phyloP scores from a whole-genome alignment of 1,140 invertebrate genomes.

The Gryon sp. region DNA sequence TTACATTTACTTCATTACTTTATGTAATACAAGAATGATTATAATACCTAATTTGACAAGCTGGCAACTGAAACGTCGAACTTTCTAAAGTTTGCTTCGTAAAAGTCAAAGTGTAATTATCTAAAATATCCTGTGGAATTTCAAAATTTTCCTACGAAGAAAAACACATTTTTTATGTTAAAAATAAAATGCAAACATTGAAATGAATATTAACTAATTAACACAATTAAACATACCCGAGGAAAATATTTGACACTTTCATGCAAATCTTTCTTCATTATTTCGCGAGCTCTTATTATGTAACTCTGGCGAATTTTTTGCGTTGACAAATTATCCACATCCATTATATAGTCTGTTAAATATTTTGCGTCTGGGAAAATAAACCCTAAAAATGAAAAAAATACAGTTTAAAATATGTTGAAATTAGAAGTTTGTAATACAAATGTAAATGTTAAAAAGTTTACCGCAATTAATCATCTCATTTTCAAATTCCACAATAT shows the following conservation, averaged over 20 bases:
- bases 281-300: constrained; percentile 83
- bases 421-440: background rate
- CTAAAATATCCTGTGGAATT: constrained; percentile 66
- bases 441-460: background rate
- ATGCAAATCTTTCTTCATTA: constrained; percentile 91
- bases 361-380: constrained; percentile 76
- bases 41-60: constrained; percentile 86
- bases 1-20: background rate
- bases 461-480: constrained; percentile 81
- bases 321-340: constrained; percentile 89
- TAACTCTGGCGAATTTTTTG: constrained; percentile 88
- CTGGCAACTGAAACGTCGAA: constrained; percentile 79
- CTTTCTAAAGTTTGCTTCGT: constrained; percentile 67
- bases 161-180: too few relatives aligned
- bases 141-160: constrained; percentile 67
- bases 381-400: constrained; percentile 74
- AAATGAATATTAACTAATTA: constrained; percentile 13
- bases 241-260: constrained; percentile 83
- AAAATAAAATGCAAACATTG: too few relatives aligned
- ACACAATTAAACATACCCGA: constrained; percentile 54
- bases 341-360: constrained; percentile 83
- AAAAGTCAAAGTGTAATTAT: constrained; percentile 49
- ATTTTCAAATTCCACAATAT: constrained; percentile 85
- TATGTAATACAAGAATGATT: too few relatives aligned
- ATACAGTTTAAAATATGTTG: background rate